These are phyloP conservation scores for Ormia ochracea DNA, from an alignment of 2,888 invertebrate genomes.

Conservation along the genomic window DNA sequence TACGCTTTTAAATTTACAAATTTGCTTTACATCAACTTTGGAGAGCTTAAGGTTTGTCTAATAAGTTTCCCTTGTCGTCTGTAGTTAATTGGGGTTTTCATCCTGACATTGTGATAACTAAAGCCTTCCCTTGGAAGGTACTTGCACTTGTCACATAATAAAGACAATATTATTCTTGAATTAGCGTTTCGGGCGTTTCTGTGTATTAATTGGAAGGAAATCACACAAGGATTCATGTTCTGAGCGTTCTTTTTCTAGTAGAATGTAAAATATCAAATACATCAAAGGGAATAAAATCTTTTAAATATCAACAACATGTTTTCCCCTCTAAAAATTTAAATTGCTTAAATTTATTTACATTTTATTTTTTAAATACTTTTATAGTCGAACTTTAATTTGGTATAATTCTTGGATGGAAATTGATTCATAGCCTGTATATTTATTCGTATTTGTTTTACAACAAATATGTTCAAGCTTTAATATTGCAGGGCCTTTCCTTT, in stretches of 20 bases:
- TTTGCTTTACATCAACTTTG: background rate
- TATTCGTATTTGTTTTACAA: background rate
- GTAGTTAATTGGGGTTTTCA: background rate
- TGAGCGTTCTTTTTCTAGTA: no score
- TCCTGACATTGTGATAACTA: background rate
- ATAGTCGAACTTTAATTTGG: background rate
- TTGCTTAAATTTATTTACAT: background rate
- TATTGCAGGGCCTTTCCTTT: background rate
- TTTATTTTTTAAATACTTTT: background rate
- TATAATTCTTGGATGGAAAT: constrained; percentile 1
- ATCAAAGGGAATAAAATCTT: no score
- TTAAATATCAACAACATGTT: no score
- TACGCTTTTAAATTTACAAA: background rate
- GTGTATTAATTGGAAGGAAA: no score
- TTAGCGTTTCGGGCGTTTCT: no score
- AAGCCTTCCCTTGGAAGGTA: background rate
- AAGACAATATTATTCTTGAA: background rate
- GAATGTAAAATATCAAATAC: no score
- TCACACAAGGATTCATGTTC: no score
- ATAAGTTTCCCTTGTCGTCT: background rate
- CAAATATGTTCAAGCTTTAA: constrained; percentile 4
- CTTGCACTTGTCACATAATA: background rate
- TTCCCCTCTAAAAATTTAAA: background rate
- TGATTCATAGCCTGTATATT: background rate
- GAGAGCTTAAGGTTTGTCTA: background rate